Evolutionary conservation across 2,888 invertebrate species (phyloP), one percentile per base, ranked within the genome.

Genomic region (Amphiduros pacificus): DNA sequence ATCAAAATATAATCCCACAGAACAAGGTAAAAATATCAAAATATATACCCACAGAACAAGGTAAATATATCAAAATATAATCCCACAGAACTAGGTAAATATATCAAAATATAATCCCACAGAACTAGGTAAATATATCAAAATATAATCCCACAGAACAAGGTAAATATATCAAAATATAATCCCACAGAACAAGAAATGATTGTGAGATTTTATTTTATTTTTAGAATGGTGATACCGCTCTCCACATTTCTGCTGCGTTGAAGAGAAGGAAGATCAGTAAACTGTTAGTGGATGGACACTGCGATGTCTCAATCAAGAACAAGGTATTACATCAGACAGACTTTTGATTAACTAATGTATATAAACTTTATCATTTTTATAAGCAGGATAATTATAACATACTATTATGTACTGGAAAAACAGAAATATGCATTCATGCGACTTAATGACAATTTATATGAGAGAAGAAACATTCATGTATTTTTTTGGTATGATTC

Each of bases 211-310:
- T 29, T 51, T 60, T 11, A 11, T 56, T 64, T 57, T 24, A 27
- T 54, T 72, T 62, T 68, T 71, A 81, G 86, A 97, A 97, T 84
- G 94, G 94, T 0, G 96, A 97, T 84, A 94, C 94, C 0, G 91
- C 94, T 0, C 85, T 97, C 17, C 96, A 97, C 82, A 94, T 97
- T 73, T 90, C 94, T 0, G 91, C 94, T 9, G 95, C 95, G 1
- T 93, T 96, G 92, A 94, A 94, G 5, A 86, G 94, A 26, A 85
- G 94, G 58, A 96, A 96, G 84, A 86, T 97, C 63, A 93, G 94
- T 11, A 87, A 93, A 74, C 92, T 97, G 69, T 86, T 97, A 24
- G 86, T 95, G 31, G 93, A 95, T 79, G 91, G 93, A 0, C 91
- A 91, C 60, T 91, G 92, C 77, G 91, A 89, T 73, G 85, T 86